A percentile compares a stretch with the other conserved stretches of the same genome.
Conservation (phyloP, 1,140 invertebrate genomes). For the Vollenhovia emeryi region DNA sequence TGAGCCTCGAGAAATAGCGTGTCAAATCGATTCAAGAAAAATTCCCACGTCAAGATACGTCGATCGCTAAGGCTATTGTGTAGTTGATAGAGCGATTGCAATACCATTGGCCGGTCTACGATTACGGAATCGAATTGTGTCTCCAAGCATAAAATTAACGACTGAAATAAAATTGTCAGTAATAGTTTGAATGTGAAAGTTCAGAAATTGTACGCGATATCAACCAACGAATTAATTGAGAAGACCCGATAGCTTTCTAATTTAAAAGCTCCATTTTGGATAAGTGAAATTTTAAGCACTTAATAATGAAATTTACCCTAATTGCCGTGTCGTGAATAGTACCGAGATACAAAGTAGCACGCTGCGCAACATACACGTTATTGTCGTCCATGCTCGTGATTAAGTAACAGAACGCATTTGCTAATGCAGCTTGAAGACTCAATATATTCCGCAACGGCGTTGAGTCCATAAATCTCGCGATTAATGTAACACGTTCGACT, state of each 20-base stretch:
- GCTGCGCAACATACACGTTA: constrained; percentile 97
- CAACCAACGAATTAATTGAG: background rate
- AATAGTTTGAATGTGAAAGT: background rate
- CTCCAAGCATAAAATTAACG: constrained; percentile 94
- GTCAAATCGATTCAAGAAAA: constrained; percentile 99
- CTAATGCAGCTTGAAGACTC: constrained; percentile 95
- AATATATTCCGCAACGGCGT: constrained; percentile 93
- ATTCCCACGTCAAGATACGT: constrained; percentile 97
- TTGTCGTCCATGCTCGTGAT: constrained; percentile 98
- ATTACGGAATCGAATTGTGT: constrained; percentile 98
- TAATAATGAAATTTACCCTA: constrained; percentile 86
- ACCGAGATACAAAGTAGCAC: constrained; percentile 96
- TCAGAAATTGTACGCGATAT: background rate
- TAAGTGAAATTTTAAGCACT: background rate
- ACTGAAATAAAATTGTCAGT: constrained; percentile 85
- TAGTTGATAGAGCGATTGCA: constrained; percentile 98
- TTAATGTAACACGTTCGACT: constrained; percentile 96
- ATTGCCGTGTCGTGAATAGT: constrained; percentile 96
- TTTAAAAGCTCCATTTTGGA: background rate
- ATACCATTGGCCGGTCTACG: constrained; percentile 97
- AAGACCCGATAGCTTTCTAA: background rate
- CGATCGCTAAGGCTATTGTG: constrained; percentile 97
- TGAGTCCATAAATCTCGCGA: constrained; percentile 96
- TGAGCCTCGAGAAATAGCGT: constrained; percentile 98
- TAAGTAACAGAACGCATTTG: constrained; percentile 98